Conservation (phyloP, 1,140 invertebrate genomes). For the Subanguina moxae region DNA sequence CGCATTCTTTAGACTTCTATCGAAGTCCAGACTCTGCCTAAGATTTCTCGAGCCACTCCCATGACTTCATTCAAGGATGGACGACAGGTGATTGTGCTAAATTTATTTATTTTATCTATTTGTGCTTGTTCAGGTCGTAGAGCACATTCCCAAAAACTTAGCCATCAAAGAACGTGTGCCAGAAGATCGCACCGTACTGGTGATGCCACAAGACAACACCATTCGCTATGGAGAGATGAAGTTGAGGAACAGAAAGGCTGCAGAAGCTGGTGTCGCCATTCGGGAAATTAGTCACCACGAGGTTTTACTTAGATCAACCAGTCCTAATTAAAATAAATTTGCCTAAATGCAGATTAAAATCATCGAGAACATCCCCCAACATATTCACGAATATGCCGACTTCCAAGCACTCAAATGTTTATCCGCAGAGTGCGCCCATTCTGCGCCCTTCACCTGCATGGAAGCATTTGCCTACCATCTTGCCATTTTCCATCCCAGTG, state of each 20-base stretch:
- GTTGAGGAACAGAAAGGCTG: conserved; percentile 17
- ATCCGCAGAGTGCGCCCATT: background rate
- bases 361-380: conserved; percentile 22
- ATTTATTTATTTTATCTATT: background rate
- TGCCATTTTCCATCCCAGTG: conserved; percentile 7
- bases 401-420: conserved; percentile 9
- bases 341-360: conserved; percentile 20
- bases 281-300: background rate
- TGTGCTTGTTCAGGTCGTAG: conserved; percentile 14
- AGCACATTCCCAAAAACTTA: conserved; percentile 21
- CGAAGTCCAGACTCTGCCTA: conserved; percentile 30
- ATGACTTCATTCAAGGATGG: conserved; percentile 26
- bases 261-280: background rate
- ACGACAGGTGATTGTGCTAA: conserved; percentile 21
- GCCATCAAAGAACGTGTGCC: conserved; percentile 20
- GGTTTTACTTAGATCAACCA: background rate
- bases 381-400: conserved; percentile 19
- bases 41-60: conserved; percentile 3
- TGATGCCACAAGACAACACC: conserved; percentile 23
- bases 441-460: conserved; percentile 15
- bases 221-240: conserved; percentile 33
- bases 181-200: conserved; percentile 20
- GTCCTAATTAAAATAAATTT: background rate
- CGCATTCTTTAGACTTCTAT: conserved; percentile 16
- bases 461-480: conserved; percentile 27